Percentiles rank a stretch among this genome's conserved stretches.
Conservation (phyloP, 2,888 invertebrate genomes). For the Eupithecia exiguata region DNA sequence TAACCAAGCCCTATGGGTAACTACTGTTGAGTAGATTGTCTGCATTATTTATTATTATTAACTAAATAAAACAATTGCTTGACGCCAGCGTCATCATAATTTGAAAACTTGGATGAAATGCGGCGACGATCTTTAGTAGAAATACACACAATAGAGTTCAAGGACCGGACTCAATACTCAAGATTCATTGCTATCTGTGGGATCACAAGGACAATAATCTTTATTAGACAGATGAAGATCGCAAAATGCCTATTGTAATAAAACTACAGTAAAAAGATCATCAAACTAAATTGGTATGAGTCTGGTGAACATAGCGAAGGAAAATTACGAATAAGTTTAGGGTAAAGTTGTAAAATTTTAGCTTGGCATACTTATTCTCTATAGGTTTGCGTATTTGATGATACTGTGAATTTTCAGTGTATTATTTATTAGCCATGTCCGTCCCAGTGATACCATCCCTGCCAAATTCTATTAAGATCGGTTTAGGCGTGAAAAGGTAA, state of each 20-base stretch:
- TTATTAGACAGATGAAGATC: constrained; percentile 46
- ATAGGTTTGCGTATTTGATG: too few relatives aligned
- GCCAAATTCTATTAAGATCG: too few relatives aligned
- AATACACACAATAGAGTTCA: constrained; percentile 21
- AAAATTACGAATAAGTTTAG: neutral
- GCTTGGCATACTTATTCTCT: neutral
- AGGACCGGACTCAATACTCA: constrained; percentile 29
- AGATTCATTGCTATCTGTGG: constrained; percentile 32
- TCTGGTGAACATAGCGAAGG: neutral
- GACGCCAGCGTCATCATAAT: neutral
- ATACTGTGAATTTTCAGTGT: too few relatives aligned
- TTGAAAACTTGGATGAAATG: neutral
- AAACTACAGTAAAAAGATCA: constrained; percentile 46
- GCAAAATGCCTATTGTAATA: constrained; percentile 43
- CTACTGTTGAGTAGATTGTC: too few relatives aligned
- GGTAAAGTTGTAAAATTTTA: neutral
- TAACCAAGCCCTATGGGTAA: neutral
- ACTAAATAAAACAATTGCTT: neutral
- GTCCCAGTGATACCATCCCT: too few relatives aligned
- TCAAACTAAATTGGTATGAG: constrained; percentile 22
- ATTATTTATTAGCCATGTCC: too few relatives aligned
- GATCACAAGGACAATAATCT: constrained; percentile 48
- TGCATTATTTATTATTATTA: too few relatives aligned
- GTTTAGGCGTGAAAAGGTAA: too few relatives aligned
- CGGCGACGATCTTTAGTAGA: neutral